Evolutionary conservation across 2,888 invertebrate genomes (phyloP).

Genomic region (Bugulina stolonifera): DNA sequence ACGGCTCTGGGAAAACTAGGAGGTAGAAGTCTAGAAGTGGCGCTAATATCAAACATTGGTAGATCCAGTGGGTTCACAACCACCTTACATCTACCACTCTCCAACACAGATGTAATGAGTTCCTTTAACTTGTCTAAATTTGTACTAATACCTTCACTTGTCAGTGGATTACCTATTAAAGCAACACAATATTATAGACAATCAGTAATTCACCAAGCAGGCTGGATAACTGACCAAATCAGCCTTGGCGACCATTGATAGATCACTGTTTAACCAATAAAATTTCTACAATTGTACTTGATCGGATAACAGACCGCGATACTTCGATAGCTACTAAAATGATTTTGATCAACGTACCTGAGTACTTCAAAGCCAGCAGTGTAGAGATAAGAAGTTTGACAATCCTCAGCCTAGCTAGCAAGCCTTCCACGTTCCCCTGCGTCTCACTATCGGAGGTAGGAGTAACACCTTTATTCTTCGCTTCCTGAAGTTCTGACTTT

Average conservation of each 20-base stretch:
- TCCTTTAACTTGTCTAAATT: slow-evolving; percentile 28
- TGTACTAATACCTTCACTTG: slow-evolving; percentile 30
- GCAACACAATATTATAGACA: too few species aligned
- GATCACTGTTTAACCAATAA: too few species aligned
- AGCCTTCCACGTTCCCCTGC: background rate
- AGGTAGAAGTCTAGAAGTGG: slow-evolving; percentile 90
- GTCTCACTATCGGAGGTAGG: background rate
- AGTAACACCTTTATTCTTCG: background rate
- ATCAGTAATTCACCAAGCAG: too few species aligned
- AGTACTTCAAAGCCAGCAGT: slow-evolving; percentile 1
- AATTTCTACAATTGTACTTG: too few species aligned
- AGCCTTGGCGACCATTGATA: too few species aligned
- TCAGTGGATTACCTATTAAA: slow-evolving; percentile 8
- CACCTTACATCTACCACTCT: background rate
- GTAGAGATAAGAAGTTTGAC: slow-evolving; percentile 1
- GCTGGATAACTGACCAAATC: too few species aligned
- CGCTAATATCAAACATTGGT: slow-evolving; percentile 88
- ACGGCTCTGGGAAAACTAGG: slow-evolving; percentile 96
- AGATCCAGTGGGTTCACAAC: slow-evolving; percentile 47
- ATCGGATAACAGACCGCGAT: too few species aligned
- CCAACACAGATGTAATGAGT: background rate
- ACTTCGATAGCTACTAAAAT: too few species aligned
- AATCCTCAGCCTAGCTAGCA: background rate
- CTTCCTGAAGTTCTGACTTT: background rate
- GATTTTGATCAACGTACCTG: too few species aligned